Percentiles rank a stretch among this genome's conserved stretches.
Evolutionary conservation across 2,113 vertebrate genomes (phyloP).

Genomic region (Chlorodrepanis virens): DNA sequence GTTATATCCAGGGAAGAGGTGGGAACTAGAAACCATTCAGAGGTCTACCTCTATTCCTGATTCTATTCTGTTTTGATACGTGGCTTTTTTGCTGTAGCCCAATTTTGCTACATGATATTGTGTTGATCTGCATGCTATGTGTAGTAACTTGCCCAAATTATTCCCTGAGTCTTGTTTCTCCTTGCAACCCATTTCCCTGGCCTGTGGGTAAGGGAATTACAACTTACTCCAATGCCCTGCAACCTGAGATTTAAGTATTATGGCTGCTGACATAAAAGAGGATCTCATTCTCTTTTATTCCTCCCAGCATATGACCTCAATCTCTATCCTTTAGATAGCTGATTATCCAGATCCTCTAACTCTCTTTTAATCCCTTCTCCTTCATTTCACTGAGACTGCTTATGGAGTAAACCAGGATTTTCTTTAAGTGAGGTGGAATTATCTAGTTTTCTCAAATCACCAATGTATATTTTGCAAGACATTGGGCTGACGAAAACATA

Average conservation of each 20-base stretch:
- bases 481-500: background rate
- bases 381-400: slow-evolving; percentile 12
- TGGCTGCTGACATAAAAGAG: background rate
- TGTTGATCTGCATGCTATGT: background rate
- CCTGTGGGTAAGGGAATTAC: background rate
- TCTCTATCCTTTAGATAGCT: background rate
- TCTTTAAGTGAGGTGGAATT: background rate
- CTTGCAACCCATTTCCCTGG: background rate
- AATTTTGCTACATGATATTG: background rate
- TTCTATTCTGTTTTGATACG: background rate
- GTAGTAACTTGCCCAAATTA: background rate
- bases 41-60: background rate
- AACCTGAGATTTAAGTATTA: slow-evolving; percentile 17
- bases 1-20: background rate
- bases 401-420: background rate
- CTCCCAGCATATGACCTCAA: background rate
- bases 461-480: background rate
- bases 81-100: background rate
- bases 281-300: slow-evolving; percentile 28
- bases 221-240: background rate
- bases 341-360: slow-evolving; percentile 24
- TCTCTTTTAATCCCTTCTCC: slow-evolving; percentile 12
- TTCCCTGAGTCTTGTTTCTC: background rate
- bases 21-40: background rate
- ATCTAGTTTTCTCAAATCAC: background rate